Conservation (phyloP, 2,888 invertebrate species). For the Lycia hirtaria region DNA sequence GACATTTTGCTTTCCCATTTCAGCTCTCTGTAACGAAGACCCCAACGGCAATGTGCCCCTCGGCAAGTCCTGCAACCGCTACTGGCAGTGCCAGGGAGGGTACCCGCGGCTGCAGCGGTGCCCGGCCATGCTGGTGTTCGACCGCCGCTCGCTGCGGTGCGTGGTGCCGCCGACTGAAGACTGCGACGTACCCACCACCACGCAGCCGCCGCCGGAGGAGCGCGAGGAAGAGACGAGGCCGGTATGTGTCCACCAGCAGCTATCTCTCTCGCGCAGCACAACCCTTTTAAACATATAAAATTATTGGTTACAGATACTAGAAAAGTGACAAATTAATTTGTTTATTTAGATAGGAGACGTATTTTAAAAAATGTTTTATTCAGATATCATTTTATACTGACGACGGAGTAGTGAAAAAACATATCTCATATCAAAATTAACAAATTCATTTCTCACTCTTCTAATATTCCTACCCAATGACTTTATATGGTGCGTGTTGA, state of each 20-base stretch:
- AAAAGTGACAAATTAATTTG: too few relatives aligned
- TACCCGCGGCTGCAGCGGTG: conserved; percentile 96
- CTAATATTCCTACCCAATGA: too few relatives aligned
- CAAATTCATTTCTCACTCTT: too few relatives aligned
- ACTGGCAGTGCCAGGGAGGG: conserved; percentile 97
- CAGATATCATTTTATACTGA: too few relatives aligned
- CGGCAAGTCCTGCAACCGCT: conserved; percentile 96
- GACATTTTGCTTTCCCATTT: conserved; percentile 47
- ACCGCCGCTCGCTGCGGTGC: conserved; percentile 92
- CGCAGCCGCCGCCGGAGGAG: conserved; percentile 87
- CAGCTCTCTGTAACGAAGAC: conserved; percentile 96
- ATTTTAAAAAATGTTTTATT: too few relatives aligned
- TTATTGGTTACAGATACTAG: too few relatives aligned
- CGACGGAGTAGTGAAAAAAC: too few relatives aligned
- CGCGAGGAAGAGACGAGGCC: conserved; percentile 68
- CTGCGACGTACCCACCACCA: conserved; percentile 93
- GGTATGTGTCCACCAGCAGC: conserved; percentile 56
- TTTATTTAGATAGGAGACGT: too few relatives aligned
- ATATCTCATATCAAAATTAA: too few relatives aligned
- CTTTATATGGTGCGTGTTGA: too few relatives aligned
- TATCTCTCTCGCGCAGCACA: too few relatives aligned
- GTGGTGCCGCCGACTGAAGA: conserved; percentile 96
- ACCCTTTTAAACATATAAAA: too few relatives aligned
- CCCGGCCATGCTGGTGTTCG: conserved; percentile 96
- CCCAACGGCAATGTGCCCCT: conserved; percentile 96